These are phyloP conservation scores for Paradisaea rubra DNA, from an alignment of 2,113 vertebrate genomes.

Conservation along the genomic window DNA sequence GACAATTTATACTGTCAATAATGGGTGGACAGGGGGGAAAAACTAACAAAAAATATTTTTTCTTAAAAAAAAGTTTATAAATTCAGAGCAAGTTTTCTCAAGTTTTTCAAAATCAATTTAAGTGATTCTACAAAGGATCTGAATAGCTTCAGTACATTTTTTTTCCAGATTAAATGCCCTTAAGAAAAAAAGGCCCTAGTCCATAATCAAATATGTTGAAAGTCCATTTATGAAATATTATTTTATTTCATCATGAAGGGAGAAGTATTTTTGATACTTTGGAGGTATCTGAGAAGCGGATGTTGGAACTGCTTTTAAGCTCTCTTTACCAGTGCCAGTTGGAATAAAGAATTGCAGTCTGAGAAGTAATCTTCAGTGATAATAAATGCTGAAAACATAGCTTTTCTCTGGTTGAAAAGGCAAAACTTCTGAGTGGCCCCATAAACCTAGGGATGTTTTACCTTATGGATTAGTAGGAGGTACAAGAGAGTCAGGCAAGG, in stretches of 20 bases:
- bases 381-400: not conserved
- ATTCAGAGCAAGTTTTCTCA: not conserved
- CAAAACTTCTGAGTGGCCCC: not conserved
- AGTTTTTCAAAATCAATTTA: not conserved
- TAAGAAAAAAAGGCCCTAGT: not conserved
- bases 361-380: not conserved
- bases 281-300: not conserved
- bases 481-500: not conserved
- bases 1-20: not conserved
- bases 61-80: not conserved
- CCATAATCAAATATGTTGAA: not conserved
- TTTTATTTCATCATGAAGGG: not conserved
- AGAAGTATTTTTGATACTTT: not conserved
- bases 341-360: not conserved
- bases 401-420: not conserved
- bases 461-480: not conserved
- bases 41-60: not conserved
- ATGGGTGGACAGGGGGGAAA: rapidly evolving
- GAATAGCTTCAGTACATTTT: not conserved
- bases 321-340: not conserved
- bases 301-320: not conserved
- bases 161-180: not conserved
- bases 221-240: not conserved
- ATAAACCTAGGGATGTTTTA: not conserved
- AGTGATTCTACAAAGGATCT: not conserved